Base-by-base conservation (phyloP, 2,113 vertebrate species). In the Varanus salvator region DNA sequence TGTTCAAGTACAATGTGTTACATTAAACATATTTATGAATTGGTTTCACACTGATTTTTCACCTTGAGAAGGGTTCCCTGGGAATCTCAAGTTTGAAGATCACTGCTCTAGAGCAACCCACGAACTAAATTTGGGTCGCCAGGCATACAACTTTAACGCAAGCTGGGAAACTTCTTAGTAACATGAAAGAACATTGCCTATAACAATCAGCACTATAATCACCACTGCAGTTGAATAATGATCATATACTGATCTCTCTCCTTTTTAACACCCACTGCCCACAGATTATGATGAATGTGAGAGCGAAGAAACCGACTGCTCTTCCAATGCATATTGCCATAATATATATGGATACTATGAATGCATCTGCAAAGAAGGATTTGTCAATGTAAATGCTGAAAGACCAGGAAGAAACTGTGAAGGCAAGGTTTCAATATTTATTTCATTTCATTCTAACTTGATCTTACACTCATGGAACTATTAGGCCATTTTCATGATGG, bases 221-320 rank as follows among this genome's bases (percentile, higher is more conserved):
- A 34, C 31, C 27, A 68, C 29, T 72, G 1, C n/a, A 9, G 21
- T 44, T 89, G 90, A 85, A 75, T 48, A 93, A 89, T 66, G 15
- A 66, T 21, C 84, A 74, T 3, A 81, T 3, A 48, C 69, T 93
- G 57, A 52, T 5, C 3, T 84, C 19, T 90, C 8, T 66, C 60
- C 11, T 48, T 66, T 68, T 87, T 4, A 52, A 72, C 11, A 54
- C 54, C 6, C 54, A 52, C 38, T 44, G 38, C 38, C 38, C 8
- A 94, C 89, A 97, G 98, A 98, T 97, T 97, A 96, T 29, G 88
- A 98, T 66, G 98, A 99, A 93, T 98, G 98, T 84, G n/a, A 78
- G 6, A 82, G 34, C 0, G 11, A 80, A 7, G 96, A 97, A 66
- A 94, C 97, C 0, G 98, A 98, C 94, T 99, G 98, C 69, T 97